Evolutionary conservation across 2,797 vertebrate species (phyloP), one percentile per base, ranked within the genome.

Genomic region (Thalassophryne amazonica): DNA sequence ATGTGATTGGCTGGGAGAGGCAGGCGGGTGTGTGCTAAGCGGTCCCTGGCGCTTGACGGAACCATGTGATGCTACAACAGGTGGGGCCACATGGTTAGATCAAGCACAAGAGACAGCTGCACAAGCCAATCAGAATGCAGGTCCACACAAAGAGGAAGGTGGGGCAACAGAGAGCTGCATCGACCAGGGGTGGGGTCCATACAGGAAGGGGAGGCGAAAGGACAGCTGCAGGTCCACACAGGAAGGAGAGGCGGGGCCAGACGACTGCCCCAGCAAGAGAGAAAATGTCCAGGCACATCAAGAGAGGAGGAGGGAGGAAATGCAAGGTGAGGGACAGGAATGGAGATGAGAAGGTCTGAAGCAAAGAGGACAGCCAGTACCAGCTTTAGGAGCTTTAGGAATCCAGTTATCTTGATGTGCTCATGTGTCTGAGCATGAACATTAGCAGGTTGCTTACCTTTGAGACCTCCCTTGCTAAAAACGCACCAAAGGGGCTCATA

Each of bases 31-130:
- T 93, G 93, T 94, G 89, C 93, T 83, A 75, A 87, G 93, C 97
- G 94, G 94, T 97, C 97, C 96, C 94, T 97, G 97, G 97, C 97
- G 96, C 97, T 99, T 99, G 97, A 99, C 95, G 92, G 96, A 99
- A 99, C 97, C 97, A 99, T 99, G 97, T 98, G 97, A 95, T 90
- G 93, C 93, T 94, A 94, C 92, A 92, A 92, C 90, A 93, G 92
- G 95, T 93, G 89, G 91, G 92, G 96, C 94, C 97, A 99, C 97
- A 99, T 99, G 97, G 97, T 99, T 99, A 99, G 96, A 99, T 99
- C 97, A 99, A 99, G 97, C 97, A 99, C 97, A 99, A 99, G 94
- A 97, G 95, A 98, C 98, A 98, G 95, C 94, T 92, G 93, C 93
- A 84, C 86, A 69, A 81, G 90, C 88, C 81, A 90, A 73, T 84